Evolutionary conservation across 2,797 vertebrate genomes (phyloP), one percentile per base, ranked within the genome.

Genomic region (Protosalanx chinensis): DNA sequence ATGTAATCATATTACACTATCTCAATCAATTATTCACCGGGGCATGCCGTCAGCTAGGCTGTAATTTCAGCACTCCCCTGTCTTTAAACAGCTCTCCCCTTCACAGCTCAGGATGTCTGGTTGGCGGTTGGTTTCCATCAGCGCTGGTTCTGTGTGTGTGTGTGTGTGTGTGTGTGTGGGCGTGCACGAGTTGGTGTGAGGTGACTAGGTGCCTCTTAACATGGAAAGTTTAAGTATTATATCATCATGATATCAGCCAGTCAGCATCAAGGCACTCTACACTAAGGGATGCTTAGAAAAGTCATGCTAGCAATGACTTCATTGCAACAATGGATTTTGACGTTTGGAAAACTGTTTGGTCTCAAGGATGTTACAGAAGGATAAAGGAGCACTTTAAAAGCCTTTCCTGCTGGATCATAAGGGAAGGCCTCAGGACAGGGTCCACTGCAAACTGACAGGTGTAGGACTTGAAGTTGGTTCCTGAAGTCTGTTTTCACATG

Each of bases 1-100:
- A 76, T 81, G 85, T 91, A 89, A 90, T 88, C 86, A 79, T 76
- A 84, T 91, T 87, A 87, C 88, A 85, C 85, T 89, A 88, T 82
- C 81, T 72, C 83, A 79, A 92, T 92, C 83, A 92, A 93, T 93
- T 90, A 93, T 93, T 93, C 88, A 93, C 75, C 70, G 70, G 63
- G 73, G 73, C 81, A 60, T 84, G 85, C 79, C 80, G 75, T 73
- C 67, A 46, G 80, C 70, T 79, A 41, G 83, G 82, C 86, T 93
- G 91, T 88, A 91, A 92, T 93, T 93, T 91, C 90, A 92, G 85
- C 35, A 64, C 75, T 33, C 64, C 72, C 64, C 68, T 83, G 61
- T 63, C 64, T 67, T 8, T 65, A 67, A 70, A 77, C 62, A 51
- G 56, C 68, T 37, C 71, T 68, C 33, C 71, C 30, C 75, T 75